Percentiles rank a stretch among this genome's conserved stretches.
Evolutionary conservation across 2,113 vertebrate species (phyloP).

Genomic region (Cochlearius cochlearius): DNA sequence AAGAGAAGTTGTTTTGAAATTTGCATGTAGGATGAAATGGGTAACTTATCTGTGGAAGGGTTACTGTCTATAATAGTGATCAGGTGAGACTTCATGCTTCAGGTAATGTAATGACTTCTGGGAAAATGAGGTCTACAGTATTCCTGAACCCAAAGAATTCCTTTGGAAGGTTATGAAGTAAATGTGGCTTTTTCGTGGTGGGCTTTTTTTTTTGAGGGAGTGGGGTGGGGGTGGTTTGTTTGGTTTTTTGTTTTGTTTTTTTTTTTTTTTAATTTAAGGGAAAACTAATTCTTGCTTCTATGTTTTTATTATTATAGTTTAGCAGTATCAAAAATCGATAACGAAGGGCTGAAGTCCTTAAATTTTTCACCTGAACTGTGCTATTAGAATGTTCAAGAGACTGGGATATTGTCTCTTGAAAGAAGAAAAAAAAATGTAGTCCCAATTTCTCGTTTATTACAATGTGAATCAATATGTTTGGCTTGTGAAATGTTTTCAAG

Average conservation of each 20-base stretch:
- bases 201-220: too few species aligned
- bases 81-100: constrained; percentile 5
- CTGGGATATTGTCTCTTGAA: neutral
- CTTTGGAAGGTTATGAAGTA: neutral
- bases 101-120: neutral
- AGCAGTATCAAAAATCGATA: neutral
- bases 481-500: neutral
- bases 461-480: neutral
- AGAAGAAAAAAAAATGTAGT: neutral
- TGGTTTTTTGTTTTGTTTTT: neutral
- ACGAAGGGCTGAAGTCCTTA: neutral
- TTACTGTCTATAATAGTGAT: neutral
- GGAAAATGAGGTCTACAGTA: neutral
- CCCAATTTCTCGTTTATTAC: neutral
- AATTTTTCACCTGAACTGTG: neutral
- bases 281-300: neutral
- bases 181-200: neutral
- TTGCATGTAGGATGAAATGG: neutral
- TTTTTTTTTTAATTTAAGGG: neutral
- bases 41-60: neutral
- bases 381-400: neutral
- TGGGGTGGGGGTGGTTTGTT: too few species aligned
- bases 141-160: neutral
- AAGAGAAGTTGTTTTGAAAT: constrained; percentile 21
- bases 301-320: neutral